Conservation (phyloP, 2,888 invertebrate genomes). For the Melikaiella ostensackeni region DNA sequence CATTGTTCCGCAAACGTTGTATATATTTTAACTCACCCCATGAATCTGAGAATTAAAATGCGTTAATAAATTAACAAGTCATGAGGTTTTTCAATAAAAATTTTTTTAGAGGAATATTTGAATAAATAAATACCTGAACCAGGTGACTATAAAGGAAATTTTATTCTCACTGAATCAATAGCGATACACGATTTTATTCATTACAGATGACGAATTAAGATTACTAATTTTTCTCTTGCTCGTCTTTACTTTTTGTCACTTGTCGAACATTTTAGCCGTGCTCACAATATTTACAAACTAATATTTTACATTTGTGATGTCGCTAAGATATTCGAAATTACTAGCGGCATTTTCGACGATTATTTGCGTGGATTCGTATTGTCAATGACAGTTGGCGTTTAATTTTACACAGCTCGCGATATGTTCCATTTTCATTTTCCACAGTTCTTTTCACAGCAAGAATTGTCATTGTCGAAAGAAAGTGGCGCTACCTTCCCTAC, state of each 20-base stretch:
- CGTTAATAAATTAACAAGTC: background rate
- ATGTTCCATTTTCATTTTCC: background rate
- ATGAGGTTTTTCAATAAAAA: background rate
- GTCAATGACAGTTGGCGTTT: slow-evolving; percentile 25
- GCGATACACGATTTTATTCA: slow-evolving; percentile 15
- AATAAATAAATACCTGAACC: background rate
- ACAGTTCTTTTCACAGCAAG: background rate
- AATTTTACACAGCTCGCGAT: slow-evolving; percentile 7
- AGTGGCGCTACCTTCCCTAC: background rate
- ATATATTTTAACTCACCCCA: background rate
- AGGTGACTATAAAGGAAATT: slow-evolving; percentile 1
- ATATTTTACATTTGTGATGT: slow-evolving; percentile 25
- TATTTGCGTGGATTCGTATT: slow-evolving; percentile 19
- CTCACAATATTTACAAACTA: slow-evolving; percentile 24
- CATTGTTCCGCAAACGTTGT: background rate
- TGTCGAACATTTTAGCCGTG: background rate
- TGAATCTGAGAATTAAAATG: background rate
- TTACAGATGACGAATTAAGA: slow-evolving; percentile 18
- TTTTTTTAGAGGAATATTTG: too few relatives aligned
- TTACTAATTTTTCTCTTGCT: slow-evolving; percentile 28
- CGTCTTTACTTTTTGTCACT: background rate
- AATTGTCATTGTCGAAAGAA: background rate
- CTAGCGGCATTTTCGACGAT: background rate
- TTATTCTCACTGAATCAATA: slow-evolving; percentile 13
- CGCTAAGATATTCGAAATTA: slow-evolving; percentile 7